These are phyloP conservation scores for Clarias fuscus DNA, from an alignment of 2,797 vertebrate genomes.

Conservation along the genomic window DNA sequence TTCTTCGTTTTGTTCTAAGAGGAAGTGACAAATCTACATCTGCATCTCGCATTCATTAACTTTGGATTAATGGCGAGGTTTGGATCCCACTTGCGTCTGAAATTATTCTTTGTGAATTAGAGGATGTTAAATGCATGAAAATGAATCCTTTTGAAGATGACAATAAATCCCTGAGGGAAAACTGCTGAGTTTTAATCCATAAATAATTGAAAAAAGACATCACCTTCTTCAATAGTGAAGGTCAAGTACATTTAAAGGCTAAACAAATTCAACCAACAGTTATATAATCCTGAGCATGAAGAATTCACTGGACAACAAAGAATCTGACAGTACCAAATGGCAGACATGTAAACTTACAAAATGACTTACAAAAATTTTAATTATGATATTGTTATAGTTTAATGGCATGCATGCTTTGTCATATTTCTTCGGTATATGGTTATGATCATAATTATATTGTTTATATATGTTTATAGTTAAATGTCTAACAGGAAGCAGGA, in stretches of 20 bases:
- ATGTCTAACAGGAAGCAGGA: background rate
- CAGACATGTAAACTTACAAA: background rate
- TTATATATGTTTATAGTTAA: background rate
- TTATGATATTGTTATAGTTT: background rate
- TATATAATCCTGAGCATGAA: background rate
- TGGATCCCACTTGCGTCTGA: background rate
- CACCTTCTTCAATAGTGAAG: background rate
- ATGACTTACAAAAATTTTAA: background rate
- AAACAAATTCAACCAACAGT: background rate
- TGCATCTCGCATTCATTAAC: slow-evolving; percentile 1
- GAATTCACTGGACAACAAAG: background rate
- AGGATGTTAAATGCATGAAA: background rate
- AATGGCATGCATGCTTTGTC: background rate
- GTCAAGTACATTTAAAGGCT: background rate
- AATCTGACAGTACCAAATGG: background rate
- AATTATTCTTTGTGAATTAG: background rate
- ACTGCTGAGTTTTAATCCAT: background rate
- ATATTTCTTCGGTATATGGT: no score
- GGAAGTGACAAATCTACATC: slow-evolving; percentile 12
- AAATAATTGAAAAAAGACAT: background rate
- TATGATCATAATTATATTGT: background rate
- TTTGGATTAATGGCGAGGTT: background rate
- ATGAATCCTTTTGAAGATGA: background rate
- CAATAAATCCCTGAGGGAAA: background rate
- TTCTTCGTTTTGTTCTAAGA: background rate